Evolutionary conservation across 2,888 invertebrate species (phyloP).

Genomic region (Chouioia cunea): DNA sequence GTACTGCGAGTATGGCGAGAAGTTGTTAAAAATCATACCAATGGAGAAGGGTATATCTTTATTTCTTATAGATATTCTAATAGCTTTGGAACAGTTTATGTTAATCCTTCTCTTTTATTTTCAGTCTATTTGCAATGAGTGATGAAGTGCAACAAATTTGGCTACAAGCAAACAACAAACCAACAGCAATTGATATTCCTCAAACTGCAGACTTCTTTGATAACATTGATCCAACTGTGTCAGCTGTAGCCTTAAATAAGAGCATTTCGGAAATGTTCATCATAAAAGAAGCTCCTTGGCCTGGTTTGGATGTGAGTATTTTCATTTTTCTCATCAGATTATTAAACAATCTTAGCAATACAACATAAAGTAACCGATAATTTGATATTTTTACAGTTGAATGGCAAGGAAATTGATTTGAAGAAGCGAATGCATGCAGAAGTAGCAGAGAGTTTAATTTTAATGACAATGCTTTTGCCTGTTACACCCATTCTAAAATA

Average conservation of each 20-base stretch:
- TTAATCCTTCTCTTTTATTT: constrained; percentile 32
- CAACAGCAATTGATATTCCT: constrained; percentile 58
- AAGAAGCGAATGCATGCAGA: constrained; percentile 63
- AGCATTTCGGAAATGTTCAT: constrained; percentile 52
- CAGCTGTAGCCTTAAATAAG: constrained; percentile 53
- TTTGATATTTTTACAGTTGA: constrained; percentile 55
- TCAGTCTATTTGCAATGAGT: constrained; percentile 59
- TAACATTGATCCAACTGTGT: constrained; percentile 52
- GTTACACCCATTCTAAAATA: constrained; percentile 77
- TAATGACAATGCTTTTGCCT: constrained; percentile 82
- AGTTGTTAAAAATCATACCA: constrained; percentile 73
- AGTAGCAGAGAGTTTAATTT: constrained; percentile 72
- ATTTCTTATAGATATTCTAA: constrained; percentile 10
- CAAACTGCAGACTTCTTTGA: constrained; percentile 59
- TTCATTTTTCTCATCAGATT: constrained; percentile 12
- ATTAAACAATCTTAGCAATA: neutral
- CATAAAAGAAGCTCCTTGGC: constrained; percentile 64
- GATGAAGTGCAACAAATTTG: constrained; percentile 60
- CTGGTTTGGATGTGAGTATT: constrained; percentile 70
- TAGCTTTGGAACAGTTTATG: neutral
- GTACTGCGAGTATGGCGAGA: constrained; percentile 76
- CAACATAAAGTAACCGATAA: neutral
- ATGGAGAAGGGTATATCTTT: constrained; percentile 64
- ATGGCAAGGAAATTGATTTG: constrained; percentile 53
- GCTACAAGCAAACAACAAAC: constrained; percentile 57